These are phyloP conservation scores for Drosophila grimshawi DNA, from an alignment of 1,140 invertebrate species.

Conservation along the genomic window DNA sequence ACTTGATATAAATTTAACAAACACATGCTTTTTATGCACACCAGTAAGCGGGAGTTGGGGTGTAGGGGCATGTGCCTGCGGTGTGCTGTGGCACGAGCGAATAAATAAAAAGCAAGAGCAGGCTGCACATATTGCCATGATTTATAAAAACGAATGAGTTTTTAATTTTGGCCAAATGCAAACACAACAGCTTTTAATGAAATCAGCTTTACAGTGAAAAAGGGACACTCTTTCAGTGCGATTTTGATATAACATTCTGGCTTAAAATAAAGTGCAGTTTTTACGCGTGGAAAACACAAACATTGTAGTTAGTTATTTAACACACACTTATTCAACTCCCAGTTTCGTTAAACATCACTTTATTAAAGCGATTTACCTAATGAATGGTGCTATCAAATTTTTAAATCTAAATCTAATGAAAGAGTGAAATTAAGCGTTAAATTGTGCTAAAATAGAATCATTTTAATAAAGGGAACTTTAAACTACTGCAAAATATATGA, in stretches of 20 bases:
- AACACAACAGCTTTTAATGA: conserved; percentile 30
- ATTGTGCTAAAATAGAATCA: too few species aligned
- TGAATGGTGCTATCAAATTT: too few species aligned
- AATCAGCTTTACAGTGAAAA: conserved; percentile 8
- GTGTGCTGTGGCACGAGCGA: conserved; percentile 24
- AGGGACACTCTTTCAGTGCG: conserved; percentile 2
- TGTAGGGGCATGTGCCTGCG: not conserved
- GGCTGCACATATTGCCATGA: conserved; percentile 58
- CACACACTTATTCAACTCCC: too few species aligned
- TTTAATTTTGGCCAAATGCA: conserved; percentile 70
- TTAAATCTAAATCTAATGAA: too few species aligned
- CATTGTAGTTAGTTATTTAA: not conserved
- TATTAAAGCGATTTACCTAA: too few species aligned
- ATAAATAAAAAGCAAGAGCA: conserved; percentile 32
- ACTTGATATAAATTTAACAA: conserved; percentile 73
- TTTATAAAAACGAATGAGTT: conserved; percentile 72
- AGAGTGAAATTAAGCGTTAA: too few species aligned
- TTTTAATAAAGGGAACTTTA: too few species aligned
- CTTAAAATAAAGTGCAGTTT: too few species aligned
- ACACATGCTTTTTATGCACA: not conserved
- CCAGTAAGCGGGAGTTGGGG: not conserved
- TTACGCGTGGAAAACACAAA: too few species aligned
- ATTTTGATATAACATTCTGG: too few species aligned
- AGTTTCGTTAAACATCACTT: too few species aligned
- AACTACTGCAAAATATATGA: too few species aligned